A percentile compares a stretch with the other conserved stretches of the same genome.
These are phyloP conservation scores for Phataginus tetradactyla DNA, from an alignment of 2,797 vertebrate genomes.

Conservation along the genomic window DNA sequence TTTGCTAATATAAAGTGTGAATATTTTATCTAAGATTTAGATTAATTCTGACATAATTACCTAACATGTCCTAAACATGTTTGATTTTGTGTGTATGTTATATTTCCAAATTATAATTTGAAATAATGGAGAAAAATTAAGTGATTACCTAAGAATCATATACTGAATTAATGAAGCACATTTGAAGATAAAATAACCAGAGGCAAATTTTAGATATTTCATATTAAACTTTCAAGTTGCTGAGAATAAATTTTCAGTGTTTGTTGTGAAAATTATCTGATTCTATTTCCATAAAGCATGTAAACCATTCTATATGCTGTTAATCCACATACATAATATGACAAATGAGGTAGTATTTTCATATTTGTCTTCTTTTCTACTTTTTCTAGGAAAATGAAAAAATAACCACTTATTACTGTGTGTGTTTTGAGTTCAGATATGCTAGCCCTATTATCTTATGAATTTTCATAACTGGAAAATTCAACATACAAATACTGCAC, in stretches of 20 bases:
- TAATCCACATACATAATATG: neutral
- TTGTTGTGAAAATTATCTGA: neutral
- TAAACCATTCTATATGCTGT: neutral
- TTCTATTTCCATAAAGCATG: neutral
- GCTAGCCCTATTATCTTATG: neutral
- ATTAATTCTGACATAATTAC: neutral
- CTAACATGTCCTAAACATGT: neutral
- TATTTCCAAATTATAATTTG: neutral
- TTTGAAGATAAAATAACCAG: neutral
- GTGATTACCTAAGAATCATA: neutral
- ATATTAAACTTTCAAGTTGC: neutral
- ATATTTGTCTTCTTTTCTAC: neutral
- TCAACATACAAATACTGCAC: neutral
- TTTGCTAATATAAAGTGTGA: neutral
- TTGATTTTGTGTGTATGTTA: neutral
- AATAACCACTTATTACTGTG: neutral
- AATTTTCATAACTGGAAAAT: neutral
- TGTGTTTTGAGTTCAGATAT: neutral
- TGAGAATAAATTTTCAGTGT: neutral
- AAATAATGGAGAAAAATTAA: neutral
- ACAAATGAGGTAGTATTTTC: neutral
- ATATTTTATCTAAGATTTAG: neutral
- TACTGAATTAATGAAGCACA: neutral
- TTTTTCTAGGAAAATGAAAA: neutral
- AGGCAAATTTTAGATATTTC: neutral